phyloP scores from a whole-genome alignment of 35 echinoderm and acorn worm genomes.

The Apostichopus japonicus region DNA sequence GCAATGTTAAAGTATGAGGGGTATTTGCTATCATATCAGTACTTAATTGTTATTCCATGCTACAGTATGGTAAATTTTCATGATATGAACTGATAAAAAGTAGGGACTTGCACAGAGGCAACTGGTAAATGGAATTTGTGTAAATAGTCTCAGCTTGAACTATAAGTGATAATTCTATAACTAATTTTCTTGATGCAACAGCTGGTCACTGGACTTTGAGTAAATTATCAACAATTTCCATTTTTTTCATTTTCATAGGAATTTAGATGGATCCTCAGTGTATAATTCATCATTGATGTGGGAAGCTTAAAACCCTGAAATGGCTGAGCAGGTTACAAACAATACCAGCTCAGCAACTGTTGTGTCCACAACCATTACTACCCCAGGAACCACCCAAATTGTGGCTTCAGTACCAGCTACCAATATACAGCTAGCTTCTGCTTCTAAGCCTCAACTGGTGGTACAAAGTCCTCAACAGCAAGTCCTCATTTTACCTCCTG shows the following conservation, averaged over 20 bases:
- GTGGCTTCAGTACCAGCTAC: conserved; percentile 33
- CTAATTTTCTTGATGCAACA: no score
- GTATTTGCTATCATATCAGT: no score
- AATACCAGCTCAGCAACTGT: background rate
- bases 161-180: no score
- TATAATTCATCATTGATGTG: background rate
- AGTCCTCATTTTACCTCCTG: conserved; percentile 35
- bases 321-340: conserved; percentile 29
- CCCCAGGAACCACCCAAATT: background rate
- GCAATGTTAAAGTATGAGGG: no score
- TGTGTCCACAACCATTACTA: background rate
- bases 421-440: background rate
- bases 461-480: conserved; percentile 48
- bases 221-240: background rate
- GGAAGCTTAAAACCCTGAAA: background rate
- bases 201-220: no score
- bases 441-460: conserved; percentile 20
- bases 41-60: no score
- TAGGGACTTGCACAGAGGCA: no score
- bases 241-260: background rate
- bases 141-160: no score
- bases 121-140: no score
- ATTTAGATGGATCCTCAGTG: background rate
- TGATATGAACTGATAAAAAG: no score
- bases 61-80: no score